Evolutionary conservation across 2,888 invertebrate genomes (phyloP).

Genomic region (Urechis unicinctus): DNA sequence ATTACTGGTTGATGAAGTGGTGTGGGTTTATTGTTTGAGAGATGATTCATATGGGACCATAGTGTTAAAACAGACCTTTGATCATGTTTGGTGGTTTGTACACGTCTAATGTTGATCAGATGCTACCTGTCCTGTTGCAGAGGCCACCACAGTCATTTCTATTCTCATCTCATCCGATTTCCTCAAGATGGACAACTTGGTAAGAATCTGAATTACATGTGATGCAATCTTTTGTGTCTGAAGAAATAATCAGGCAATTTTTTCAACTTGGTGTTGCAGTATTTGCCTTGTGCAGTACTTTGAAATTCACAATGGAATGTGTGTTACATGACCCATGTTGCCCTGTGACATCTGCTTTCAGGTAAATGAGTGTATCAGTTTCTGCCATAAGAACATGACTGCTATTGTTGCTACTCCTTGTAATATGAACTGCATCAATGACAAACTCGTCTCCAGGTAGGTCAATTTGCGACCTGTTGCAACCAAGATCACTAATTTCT

Average conservation of each 20-base stretch:
- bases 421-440: slow-evolving; percentile 82
- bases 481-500: neutral
- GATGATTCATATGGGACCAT: neutral
- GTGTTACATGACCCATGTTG: neutral
- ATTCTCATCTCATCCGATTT: slow-evolving; percentile 91
- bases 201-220: slow-evolving; percentile 24
- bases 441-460: slow-evolving; percentile 53
- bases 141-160: slow-evolving; percentile 80
- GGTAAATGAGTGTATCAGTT: slow-evolving; percentile 76
- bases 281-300: too few relatives aligned
- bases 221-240: too few relatives aligned
- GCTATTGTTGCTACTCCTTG: slow-evolving; percentile 80
- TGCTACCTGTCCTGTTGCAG: slow-evolving; percentile 46
- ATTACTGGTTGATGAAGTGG: neutral
- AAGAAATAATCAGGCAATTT: too few relatives aligned
- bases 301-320: too few relatives aligned
- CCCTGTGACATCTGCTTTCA: slow-evolving; percentile 14
- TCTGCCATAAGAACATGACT: slow-evolving; percentile 78
- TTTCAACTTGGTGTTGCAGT: too few relatives aligned
- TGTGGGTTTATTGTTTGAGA: neutral
- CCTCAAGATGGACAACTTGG: slow-evolving; percentile 82
- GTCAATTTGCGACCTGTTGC: neutral
- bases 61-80: neutral
- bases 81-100: neutral
- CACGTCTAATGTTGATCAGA: neutral